Base-by-base conservation (phyloP, 2,888 invertebrate genomes). In the Hedychridium roseum region DNA sequence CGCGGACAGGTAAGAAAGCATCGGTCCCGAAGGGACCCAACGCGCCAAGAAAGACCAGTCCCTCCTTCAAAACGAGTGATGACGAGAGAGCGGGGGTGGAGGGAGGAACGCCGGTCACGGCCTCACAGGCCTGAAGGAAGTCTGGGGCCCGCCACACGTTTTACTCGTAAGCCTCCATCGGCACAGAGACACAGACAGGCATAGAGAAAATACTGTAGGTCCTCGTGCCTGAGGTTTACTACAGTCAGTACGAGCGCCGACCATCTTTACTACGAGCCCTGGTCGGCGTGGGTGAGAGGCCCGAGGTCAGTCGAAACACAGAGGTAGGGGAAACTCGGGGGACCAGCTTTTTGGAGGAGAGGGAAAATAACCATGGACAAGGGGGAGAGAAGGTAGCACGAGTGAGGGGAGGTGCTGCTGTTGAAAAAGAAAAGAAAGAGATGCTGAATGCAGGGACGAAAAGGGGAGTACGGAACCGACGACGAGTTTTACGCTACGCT, bases 241-340 rank as follows among this genome's bases (percentile, higher is more conserved):
- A 64, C 54, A 63, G 66, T 68, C 49, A 54, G 57, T 50, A 50
- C 56, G 44, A 41, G 48, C 46, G 56, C 55, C 66, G 57, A 70
- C 70, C 72, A 74, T 75, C 66, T 76, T 76, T 75, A 76, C 76
- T 76, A 76, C 71, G 68, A 42, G 54, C 34, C 28, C 37, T 43
- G 51, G 40, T 30, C 54, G 42, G 71, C 73, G 74, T 73, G 76
- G 73, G 75, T 72, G 73, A 74, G 62, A 59, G 64, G 63, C 60
- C 66, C 58, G 57, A 64, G 70, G 71, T 71, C 69, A 68, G 65
- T 69, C 60, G 64, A 43, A 44, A 54, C 48, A 21, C 16, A 12
- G n/a, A 41, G 28, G 46, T 38, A 41, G 50, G 36, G 28, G 23
- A 18, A 15, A 32, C 26, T 28, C 7, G 56, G 54, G 59, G 55